Evolutionary conservation across 2,113 vertebrate species (phyloP).

Genomic region (Genyomyrus donnyi): DNA sequence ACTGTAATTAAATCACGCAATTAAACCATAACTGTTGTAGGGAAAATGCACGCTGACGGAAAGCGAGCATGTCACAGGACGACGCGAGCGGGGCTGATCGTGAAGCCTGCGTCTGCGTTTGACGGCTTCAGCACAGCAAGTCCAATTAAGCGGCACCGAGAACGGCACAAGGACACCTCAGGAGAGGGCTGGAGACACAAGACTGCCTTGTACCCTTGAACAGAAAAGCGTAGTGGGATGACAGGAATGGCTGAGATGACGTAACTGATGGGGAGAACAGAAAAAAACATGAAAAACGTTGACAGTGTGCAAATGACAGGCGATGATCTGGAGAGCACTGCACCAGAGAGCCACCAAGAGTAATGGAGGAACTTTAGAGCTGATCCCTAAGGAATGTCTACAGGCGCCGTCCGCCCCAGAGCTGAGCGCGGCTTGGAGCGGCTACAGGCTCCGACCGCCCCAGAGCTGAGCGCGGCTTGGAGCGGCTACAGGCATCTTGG

Average conservation of each 20-base stretch:
- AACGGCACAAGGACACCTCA: slow-evolving; percentile 39
- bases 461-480: too few relatives aligned
- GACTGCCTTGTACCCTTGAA: slow-evolving; percentile 98
- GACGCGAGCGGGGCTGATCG: neutral
- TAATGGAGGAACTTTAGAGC: neutral
- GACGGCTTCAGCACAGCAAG: neutral
- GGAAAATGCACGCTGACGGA: neutral
- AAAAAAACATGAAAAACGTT: neutral
- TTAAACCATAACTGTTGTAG: neutral
- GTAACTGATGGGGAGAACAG: neutral
- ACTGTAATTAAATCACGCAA: neutral
- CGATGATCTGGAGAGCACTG: neutral
- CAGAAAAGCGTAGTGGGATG: slow-evolving; percentile 66
- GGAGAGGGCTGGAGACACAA: slow-evolving; percentile 44
- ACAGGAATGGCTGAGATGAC: slow-evolving; percentile 58
- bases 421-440: too few relatives aligned
- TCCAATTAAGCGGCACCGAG: slow-evolving; percentile 42
- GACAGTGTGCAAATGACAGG: neutral
- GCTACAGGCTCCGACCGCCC: too few relatives aligned
- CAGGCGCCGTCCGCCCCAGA: neutral
- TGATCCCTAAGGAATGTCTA: neutral
- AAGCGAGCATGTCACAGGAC: neutral
- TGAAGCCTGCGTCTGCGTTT: neutral
- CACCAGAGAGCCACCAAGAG: neutral
- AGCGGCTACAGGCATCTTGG: neutral